Conservation (phyloP, 2,888 invertebrate genomes). For the Physocephala rufipes region DNA sequence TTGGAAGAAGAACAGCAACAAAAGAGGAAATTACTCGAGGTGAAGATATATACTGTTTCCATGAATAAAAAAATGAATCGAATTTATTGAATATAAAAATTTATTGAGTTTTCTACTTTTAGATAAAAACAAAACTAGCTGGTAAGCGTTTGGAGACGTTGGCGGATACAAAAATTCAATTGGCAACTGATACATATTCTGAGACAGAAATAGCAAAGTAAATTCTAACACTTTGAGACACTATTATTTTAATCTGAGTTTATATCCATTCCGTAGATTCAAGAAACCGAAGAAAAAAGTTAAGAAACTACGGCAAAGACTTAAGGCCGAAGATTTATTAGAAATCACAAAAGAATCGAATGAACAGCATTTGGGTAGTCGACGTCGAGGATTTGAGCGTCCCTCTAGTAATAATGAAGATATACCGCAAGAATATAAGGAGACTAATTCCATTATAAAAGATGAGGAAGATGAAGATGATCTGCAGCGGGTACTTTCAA, state of each 20-base stretch:
- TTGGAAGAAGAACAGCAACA: constrained; percentile 69
- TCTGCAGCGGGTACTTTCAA: constrained; percentile 76
- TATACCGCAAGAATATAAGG: constrained; percentile 67
- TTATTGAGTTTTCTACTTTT: constrained; percentile 15
- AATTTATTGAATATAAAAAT: not conserved
- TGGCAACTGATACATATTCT: constrained; percentile 90
- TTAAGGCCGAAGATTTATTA: constrained; percentile 79
- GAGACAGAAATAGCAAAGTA: constrained; percentile 84
- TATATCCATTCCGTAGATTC: constrained; percentile 68
- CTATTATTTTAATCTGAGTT: constrained; percentile 22
- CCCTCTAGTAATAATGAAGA: constrained; percentile 60
- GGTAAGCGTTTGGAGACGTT: constrained; percentile 79
- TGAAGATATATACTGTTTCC: not conserved
- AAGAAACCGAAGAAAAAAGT: constrained; percentile 87
- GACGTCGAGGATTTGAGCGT: constrained; percentile 52
- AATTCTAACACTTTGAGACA: constrained; percentile 31
- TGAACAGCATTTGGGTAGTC: constrained; percentile 59
- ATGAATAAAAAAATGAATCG: too few species aligned
- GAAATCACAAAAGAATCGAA: constrained; percentile 59
- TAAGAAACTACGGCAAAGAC: constrained; percentile 74
- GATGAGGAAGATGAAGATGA: constrained; percentile 76
- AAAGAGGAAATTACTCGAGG: constrained; percentile 61
- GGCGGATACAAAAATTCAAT: constrained; percentile 71
- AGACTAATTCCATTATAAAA: constrained; percentile 62
- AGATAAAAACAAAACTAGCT: constrained; percentile 72